phyloP scores from a whole-genome alignment of 2,888 invertebrate genomes.

The Chalcosyrphus nemorum region DNA sequence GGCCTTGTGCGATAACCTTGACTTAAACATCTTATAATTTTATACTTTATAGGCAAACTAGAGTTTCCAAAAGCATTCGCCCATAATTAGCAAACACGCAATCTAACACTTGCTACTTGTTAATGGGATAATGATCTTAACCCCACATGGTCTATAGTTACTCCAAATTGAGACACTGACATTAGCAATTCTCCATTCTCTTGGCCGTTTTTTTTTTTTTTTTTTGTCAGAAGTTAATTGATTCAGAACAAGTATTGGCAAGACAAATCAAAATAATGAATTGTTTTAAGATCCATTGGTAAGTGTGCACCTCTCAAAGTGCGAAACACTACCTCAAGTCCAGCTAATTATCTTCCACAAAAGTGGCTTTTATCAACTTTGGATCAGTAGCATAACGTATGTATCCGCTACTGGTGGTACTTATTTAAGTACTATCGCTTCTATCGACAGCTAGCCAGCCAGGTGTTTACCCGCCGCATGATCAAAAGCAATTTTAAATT shows the following conservation, averaged over 20 bases:
- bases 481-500: slow-evolving; percentile 9
- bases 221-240: not conserved
- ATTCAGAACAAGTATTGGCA: slow-evolving; percentile 14
- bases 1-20: slow-evolving; percentile 5
- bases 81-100: slow-evolving; percentile 32
- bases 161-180: not conserved
- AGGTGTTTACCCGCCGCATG: slow-evolving; percentile 17
- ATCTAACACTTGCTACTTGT: slow-evolving; percentile 21
- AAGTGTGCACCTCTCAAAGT: not conserved
- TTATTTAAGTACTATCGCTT: not conserved
- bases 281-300: not conserved
- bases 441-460: not conserved
- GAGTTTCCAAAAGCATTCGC: slow-evolving; percentile 28
- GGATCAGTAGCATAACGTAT: not conserved
- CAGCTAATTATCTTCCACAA: not conserved
- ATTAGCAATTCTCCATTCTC: slow-evolving; percentile 11
- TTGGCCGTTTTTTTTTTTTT: not conserved
- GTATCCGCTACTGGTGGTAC: not conserved
- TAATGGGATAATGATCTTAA: slow-evolving; percentile 23
- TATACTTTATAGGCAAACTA: not conserved
- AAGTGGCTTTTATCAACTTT: not conserved
- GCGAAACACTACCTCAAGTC: not conserved
- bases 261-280: slow-evolving; percentile 14
- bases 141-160: not conserved
- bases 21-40: not conserved